Evolutionary conservation across 92 coral and sea anemone genomes (phyloP).

Genomic region (Virgularia gustaviana): DNA sequence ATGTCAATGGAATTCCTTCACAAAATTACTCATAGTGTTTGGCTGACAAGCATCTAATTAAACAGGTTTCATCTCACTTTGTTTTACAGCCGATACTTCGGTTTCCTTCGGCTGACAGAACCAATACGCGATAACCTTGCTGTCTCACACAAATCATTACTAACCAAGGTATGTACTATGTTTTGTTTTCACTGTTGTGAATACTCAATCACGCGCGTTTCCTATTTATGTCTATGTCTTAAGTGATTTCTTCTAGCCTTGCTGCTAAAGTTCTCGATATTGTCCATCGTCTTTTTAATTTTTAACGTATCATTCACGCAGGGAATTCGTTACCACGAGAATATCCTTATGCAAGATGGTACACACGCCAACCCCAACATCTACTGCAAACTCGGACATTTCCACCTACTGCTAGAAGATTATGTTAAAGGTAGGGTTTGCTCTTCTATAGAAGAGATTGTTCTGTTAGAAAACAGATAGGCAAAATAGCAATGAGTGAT

Average conservation of each 20-base stretch:
- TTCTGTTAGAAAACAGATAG: not conserved
- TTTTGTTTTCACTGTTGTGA: not conserved
- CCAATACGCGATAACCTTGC: constrained; percentile 89
- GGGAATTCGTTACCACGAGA: constrained; percentile 86
- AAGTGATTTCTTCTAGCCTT: no score
- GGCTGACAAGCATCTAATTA: constrained; percentile 33
- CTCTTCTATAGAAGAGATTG: not conserved
- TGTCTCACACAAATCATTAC: constrained; percentile 75
- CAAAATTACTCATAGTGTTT: no score
- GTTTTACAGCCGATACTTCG: constrained; percentile 89
- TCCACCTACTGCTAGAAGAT: constrained; percentile 96
- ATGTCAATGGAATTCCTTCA: no score
- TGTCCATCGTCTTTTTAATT: no score
- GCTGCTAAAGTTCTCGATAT: no score
- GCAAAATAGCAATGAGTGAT: no score
- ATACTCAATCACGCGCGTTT: not conserved
- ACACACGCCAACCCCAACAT: constrained; percentile 71
- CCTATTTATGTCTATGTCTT: not conserved
- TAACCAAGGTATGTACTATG: constrained; percentile 71
- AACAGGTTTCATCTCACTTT: constrained; percentile 13
- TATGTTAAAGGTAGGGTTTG: constrained; percentile 74
- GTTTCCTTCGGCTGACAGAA: constrained; percentile 95
- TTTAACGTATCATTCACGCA: no score
- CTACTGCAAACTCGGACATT: constrained; percentile 91
- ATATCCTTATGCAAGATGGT: constrained; percentile 69